Conservation (phyloP, 2,888 invertebrate species). For the Rosalia funebris region DNA sequence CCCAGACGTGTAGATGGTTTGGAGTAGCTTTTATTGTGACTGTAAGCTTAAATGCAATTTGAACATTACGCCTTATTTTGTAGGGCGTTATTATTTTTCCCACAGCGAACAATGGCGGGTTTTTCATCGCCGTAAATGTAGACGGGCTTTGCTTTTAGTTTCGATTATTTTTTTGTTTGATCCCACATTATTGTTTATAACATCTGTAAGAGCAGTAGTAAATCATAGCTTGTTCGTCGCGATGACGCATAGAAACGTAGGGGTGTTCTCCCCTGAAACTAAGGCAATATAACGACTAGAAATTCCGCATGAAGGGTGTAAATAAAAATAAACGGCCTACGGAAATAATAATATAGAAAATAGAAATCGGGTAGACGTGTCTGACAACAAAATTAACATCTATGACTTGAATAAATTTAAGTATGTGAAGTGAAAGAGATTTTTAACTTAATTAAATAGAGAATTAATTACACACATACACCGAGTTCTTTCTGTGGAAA, state of each 20-base stretch:
- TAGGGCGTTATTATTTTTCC: background rate
- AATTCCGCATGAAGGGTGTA: slow-evolving; percentile 2
- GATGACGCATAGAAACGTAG: slow-evolving; percentile 38
- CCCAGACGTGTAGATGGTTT: background rate
- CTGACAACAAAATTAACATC: no score
- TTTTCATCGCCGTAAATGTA: background rate
- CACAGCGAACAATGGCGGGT: background rate
- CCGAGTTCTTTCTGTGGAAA: background rate
- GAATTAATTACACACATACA: no score
- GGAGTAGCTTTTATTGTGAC: background rate
- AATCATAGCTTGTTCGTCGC: background rate
- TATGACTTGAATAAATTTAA: no score
- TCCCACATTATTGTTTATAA: background rate
- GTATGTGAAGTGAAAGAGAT: no score
- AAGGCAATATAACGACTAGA: slow-evolving; percentile 30
- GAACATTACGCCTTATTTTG: background rate
- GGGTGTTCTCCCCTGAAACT: slow-evolving; percentile 31
- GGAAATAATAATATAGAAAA: background rate
- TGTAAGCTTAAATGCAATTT: slow-evolving; percentile 1
- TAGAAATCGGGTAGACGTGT: no score
- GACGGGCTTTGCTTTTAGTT: background rate
- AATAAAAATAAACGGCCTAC: slow-evolving; percentile 3
- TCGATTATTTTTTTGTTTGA: background rate
- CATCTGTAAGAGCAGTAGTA: background rate
- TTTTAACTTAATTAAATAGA: no score